Evolutionary conservation across 2,113 vertebrate species (phyloP), one percentile per base, ranked within the genome.

Genomic region (Fukomys damarensis): DNA sequence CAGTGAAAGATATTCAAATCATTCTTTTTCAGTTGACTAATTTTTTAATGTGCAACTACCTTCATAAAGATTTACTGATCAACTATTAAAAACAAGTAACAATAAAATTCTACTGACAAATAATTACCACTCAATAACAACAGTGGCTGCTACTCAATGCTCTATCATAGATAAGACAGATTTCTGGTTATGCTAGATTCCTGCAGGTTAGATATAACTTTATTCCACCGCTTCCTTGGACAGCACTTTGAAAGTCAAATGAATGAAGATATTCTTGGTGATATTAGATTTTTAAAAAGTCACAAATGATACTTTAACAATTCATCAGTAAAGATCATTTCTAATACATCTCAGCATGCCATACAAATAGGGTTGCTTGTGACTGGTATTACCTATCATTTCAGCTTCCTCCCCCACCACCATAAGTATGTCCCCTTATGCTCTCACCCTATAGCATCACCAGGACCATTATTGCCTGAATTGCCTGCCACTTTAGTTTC

Each of bases 231-330:
- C 35, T 54, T 88, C 85, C 17, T 90, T 17, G n/a, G 6, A 80
- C 28, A 94, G 0, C n/a, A 93, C 59, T 94, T 79, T 87, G 68
- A 94, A 97, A 94, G 87, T 94, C 49, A 90, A 91, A 41, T 79
- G 68, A 94, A 94, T 43, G 26, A 88, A 89, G 32, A 70, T n/a
- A 77, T n/a, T 79, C 88, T 95, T 65, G 77, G 19, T 63, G 70
- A 84, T 20, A 26, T 3, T 32, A 22, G 35, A 61, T 24, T 35
- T 76, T 90, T 16, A 72, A 85, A 65, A 86, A 77, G 66, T 87
- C 63, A 61, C 30, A 52, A 94, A 58, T 63, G 56, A 81, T 38
- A 86, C 30, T 72, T 94, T 20, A 92, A 89, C 22, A 90, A 86
- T 87, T 86, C 92, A 58, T 28, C 61, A 94, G 43, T 35, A 97